These are phyloP conservation scores for Azemiops feae DNA, from an alignment of 2,113 vertebrate species.

Conservation along the genomic window DNA sequence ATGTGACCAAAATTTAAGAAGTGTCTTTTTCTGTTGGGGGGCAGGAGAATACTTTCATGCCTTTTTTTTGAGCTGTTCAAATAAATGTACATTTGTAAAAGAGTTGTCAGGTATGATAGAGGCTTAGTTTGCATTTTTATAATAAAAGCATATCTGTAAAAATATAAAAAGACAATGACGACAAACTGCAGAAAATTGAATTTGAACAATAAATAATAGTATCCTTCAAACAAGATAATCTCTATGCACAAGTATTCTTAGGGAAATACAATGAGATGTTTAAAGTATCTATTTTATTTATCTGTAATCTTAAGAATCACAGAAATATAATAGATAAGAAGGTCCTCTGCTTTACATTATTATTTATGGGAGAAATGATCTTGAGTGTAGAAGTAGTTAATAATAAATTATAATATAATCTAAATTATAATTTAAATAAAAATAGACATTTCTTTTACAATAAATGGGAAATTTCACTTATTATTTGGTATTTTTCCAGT, in stretches of 20 bases:
- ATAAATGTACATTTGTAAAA: conserved; percentile 45
- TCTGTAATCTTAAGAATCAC: not conserved
- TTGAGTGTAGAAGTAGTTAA: conserved; percentile 28
- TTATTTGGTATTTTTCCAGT: conserved; percentile 42
- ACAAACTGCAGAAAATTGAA: conserved; percentile 7
- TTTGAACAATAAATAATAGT: not conserved
- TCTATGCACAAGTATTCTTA: not conserved
- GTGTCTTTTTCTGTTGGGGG: conserved; percentile 32
- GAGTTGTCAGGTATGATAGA: conserved; percentile 45
- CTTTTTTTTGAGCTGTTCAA: conserved; percentile 27
- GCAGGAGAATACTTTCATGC: not conserved
- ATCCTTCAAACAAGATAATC: not conserved
- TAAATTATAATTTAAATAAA: conserved; percentile 33
- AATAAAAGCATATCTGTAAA: conserved; percentile 60
- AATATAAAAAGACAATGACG: conserved; percentile 46
- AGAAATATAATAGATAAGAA: not conserved
- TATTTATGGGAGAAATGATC: conserved; percentile 43
- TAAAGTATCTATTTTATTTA: conserved; percentile 3
- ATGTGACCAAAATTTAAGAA: conserved; percentile 45
- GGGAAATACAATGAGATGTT: not conserved
- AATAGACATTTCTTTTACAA: conserved; percentile 44
- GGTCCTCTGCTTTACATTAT: conserved; percentile 11
- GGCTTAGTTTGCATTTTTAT: conserved; percentile 41
- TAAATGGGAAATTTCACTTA: conserved; percentile 47
- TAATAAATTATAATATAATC: not conserved